Conservation (phyloP, 2,113 vertebrate species). For the Emydura subglobosa region DNA sequence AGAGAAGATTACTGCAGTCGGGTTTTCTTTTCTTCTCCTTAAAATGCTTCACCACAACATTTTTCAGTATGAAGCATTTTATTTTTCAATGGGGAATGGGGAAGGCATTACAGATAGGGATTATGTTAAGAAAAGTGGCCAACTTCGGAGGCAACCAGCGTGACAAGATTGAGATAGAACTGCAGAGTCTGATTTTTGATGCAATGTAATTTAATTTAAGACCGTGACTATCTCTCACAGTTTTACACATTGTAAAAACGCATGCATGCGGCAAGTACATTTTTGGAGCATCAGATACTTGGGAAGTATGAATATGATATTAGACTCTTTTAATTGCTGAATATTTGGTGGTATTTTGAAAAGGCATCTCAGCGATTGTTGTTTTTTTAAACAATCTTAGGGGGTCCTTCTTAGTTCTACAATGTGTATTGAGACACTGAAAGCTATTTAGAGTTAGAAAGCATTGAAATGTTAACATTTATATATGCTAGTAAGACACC, state of each 20-base stretch:
- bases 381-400: background rate
- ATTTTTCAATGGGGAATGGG: background rate
- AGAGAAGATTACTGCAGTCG: background rate
- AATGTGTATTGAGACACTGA: fast-evolving
- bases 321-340: conserved; percentile 42
- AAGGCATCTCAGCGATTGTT: background rate
- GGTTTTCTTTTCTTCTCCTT: background rate
- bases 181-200: conserved; percentile 28
- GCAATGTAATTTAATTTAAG: conserved; percentile 40
- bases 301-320: conserved; percentile 53
- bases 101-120: conserved; percentile 6
- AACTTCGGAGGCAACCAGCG: background rate
- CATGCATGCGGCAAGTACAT: conserved; percentile 19
- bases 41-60: background rate
- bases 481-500: background rate
- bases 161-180: conserved; percentile 52
- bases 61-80: conserved; percentile 4
- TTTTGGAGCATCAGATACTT: conserved; percentile 53
- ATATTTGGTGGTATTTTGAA: background rate
- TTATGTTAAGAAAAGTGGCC: conserved; percentile 25
- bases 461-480: background rate
- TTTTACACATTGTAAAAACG: conserved; percentile 55
- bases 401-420: background rate
- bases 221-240: conserved; percentile 13
- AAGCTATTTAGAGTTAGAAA: background rate